Evolutionary conservation across 2,888 invertebrate genomes (phyloP), one percentile per base, ranked within the genome.

Genomic region (Eucera pruinosa): DNA sequence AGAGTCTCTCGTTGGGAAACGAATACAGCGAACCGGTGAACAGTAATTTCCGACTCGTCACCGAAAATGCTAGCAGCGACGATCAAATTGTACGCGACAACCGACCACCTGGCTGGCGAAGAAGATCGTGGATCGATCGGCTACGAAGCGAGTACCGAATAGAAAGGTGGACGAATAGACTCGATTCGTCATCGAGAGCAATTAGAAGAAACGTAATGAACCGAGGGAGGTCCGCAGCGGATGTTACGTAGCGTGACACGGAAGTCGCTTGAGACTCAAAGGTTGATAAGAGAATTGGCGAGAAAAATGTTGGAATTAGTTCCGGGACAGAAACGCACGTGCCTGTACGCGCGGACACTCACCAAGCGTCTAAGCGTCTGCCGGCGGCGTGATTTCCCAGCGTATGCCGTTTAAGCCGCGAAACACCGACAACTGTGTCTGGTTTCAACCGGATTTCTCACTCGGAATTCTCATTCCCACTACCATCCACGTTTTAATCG

Each of bases 361-460:
- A 67, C 23, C 18, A 70, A 70, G 70, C 71, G 71, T 80, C 54
- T 52, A 58, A 71, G 55, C 68, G 57, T 60, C 61, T 57, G 41
- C 65, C 58, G 30, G 27, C 72, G 64, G 71, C 72, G 78, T 72
- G 65, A 80, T 67, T 75, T 74, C 65, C 33, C 64, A 67, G 67
- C 50, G 61, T 57, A 57, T 68, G 62, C 73, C 61, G 50, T 65
- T 54, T 57, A 57, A 66, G 57, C 74, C 78, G 58, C 57, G 78
- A 62, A 81, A 83, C 80, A 74, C 70, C 82, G 80, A 81, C 68
- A 72, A 86, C 85, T 78, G 83, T 50, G 78, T 76, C 86, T 74
- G 83, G 86, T 86, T 87, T 60, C 48, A 88, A 86, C 88, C 81
- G 82, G 84, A 87, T 87, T 82, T 80, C 78, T 75, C 47, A 62